These are phyloP conservation scores for Saguinus imperator DNA, from an alignment of 2,113 vertebrate genomes.

Conservation along the genomic window DNA sequence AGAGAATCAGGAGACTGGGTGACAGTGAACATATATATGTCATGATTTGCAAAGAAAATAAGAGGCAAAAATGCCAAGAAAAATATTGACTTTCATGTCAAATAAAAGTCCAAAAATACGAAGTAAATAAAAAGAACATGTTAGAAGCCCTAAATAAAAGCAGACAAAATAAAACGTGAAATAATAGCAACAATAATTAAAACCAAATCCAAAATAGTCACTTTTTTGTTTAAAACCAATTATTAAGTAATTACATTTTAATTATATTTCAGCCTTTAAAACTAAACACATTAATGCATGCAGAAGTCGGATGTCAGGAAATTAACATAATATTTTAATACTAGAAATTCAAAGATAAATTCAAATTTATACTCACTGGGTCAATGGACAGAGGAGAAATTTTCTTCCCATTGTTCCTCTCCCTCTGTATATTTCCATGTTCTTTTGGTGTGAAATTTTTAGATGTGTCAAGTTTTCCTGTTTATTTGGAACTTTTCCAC, in stretches of 20 bases:
- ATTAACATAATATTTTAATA: not conserved
- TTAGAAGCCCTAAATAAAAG: not conserved
- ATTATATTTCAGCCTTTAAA: not conserved
- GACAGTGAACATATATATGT: not conserved
- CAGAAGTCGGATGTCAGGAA: not conserved
- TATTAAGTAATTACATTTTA: not conserved
- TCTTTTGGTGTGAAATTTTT: not conserved
- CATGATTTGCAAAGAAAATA: not conserved
- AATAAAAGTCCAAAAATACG: not conserved
- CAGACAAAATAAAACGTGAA: not conserved
- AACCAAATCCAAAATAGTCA: not conserved
- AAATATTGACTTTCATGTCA: not conserved
- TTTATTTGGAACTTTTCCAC: not conserved
- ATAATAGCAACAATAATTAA: not conserved
- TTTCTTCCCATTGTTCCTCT: not conserved
- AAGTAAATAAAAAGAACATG: not conserved
- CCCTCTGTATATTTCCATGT: not conserved
- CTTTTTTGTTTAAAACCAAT: not conserved
- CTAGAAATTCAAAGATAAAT: not conserved
- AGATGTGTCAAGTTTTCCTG: not conserved
- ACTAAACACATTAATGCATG: not conserved
- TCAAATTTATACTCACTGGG: slow-evolving; percentile 6
- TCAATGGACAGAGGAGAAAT: fast-evolving
- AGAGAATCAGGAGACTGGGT: not conserved
- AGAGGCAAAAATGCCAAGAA: not conserved